phyloP scores from a whole-genome alignment of 1,140 invertebrate species.

The Drosophila athabasca region DNA sequence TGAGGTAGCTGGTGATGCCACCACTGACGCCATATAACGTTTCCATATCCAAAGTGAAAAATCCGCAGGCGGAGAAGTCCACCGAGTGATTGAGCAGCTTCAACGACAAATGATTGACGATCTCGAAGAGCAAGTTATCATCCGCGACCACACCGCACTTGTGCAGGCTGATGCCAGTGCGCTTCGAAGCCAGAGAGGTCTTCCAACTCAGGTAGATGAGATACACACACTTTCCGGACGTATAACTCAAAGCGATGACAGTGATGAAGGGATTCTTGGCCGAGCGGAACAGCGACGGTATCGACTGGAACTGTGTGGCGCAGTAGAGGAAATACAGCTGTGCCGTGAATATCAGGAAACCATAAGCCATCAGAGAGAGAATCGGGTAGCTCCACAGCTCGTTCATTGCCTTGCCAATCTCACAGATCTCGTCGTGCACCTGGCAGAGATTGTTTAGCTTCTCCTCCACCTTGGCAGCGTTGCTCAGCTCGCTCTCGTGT shows the following conservation, averaged over 20 bases:
- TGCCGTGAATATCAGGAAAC: constrained; percentile 81
- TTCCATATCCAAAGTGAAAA: constrained; percentile 83
- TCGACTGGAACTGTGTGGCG: constrained; percentile 66
- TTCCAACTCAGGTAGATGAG: constrained; percentile 83
- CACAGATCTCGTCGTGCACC: constrained; percentile 82
- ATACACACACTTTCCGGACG: constrained; percentile 81
- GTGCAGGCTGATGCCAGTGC: constrained; percentile 79
- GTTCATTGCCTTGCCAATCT: constrained; percentile 80
- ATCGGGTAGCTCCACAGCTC: constrained; percentile 83
- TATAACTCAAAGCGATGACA: constrained; percentile 68
- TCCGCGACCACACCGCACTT: constrained; percentile 80
- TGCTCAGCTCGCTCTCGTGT: constrained; percentile 70
- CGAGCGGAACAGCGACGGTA: constrained; percentile 77
- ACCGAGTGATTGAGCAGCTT: constrained; percentile 82
- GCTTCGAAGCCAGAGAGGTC: constrained; percentile 78
- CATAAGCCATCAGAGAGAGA: constrained; percentile 80
- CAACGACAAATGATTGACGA: constrained; percentile 82
- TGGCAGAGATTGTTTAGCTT: constrained; percentile 82
- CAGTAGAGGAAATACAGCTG: constrained; percentile 83
- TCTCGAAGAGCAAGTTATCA: constrained; percentile 80
- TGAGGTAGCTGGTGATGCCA: constrained; percentile 82
- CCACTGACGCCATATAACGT: constrained; percentile 82
- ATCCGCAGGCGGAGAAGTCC: constrained; percentile 82
- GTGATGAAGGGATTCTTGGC: constrained; percentile 78
- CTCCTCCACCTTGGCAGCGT: constrained; percentile 75